These are phyloP conservation scores for Sinocyclocheilus grahami DNA, from an alignment of 2,113 vertebrate genomes.

Conservation along the genomic window DNA sequence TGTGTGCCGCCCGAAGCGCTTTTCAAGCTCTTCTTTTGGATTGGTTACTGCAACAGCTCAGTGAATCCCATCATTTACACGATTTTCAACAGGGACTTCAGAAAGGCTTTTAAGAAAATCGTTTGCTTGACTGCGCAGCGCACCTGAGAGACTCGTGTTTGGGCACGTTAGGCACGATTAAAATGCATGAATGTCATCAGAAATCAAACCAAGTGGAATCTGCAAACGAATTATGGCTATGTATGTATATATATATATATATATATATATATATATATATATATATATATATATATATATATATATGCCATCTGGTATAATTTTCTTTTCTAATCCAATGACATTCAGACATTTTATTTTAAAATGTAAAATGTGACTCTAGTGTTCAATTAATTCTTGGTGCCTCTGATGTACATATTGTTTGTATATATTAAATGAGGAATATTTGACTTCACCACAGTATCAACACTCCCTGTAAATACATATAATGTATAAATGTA, in stretches of 20 bases:
- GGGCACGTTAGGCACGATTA: background rate
- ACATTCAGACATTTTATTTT: conserved; percentile 3
- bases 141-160: conserved; percentile 49
- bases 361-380: background rate
- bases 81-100: conserved; percentile 84
- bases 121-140: conserved; percentile 63
- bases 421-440: conserved; percentile 1
- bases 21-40: conserved; percentile 93
- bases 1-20: conserved; percentile 81
- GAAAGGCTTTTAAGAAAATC: conserved; percentile 82
- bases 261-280: too few species aligned
- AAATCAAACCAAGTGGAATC: background rate
- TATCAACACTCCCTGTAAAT: background rate
- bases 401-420: background rate
- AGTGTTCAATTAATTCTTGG: background rate
- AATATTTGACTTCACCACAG: background rate
- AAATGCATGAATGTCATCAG: background rate
- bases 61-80: conserved; percentile 79
- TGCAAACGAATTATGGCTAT: background rate
- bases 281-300: too few species aligned
- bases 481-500: conserved; percentile 6
- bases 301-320: background rate
- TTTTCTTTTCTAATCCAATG: background rate
- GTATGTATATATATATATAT: too few species aligned
- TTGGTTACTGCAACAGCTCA: conserved; percentile 79